These are phyloP conservation scores for Oxystoma pomonae DNA, from an alignment of 2,888 invertebrate genomes.

Conservation along the genomic window DNA sequence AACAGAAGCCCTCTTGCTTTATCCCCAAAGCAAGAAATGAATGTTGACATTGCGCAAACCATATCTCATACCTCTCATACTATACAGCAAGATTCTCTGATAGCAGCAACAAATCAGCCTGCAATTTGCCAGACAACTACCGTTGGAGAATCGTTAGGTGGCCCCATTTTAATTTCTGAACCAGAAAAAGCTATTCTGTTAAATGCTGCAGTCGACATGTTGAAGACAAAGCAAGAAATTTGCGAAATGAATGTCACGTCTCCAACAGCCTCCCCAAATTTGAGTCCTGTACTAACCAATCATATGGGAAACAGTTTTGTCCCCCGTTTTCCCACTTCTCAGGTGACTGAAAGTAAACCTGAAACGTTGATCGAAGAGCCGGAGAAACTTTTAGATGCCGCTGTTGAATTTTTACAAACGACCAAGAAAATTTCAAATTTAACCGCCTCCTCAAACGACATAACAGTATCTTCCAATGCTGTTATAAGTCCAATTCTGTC, in stretches of 20 bases:
- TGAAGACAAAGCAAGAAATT: conserved; percentile 61
- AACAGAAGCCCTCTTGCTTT: conserved; percentile 48
- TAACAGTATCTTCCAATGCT: not conserved
- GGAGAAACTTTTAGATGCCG: conserved; percentile 70
- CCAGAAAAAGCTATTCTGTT: conserved; percentile 73
- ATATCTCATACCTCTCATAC: conserved; percentile 47
- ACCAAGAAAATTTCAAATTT: conserved; percentile 53
- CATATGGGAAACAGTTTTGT: not conserved
- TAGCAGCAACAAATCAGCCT: conserved; percentile 26
- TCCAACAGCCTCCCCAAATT: not conserved
- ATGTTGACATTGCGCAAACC: conserved; percentile 58
- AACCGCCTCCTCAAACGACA: conserved; percentile 24
- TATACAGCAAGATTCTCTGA: conserved; percentile 34
- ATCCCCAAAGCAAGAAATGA: conserved; percentile 58
- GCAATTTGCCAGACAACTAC: conserved; percentile 37
- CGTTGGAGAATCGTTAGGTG: conserved; percentile 24
- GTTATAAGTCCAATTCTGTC: not conserved
- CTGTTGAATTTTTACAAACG: conserved; percentile 65
- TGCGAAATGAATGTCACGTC: conserved; percentile 39
- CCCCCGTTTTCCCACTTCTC: not conserved
- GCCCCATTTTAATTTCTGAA: conserved; percentile 48
- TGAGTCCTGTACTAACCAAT: not conserved
- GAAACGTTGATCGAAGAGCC: conserved; percentile 44
- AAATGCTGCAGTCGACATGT: conserved; percentile 68
- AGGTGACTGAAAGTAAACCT: not conserved